Conservation (phyloP, 2,113 vertebrate genomes). For the Pao palembangensis region DNA sequence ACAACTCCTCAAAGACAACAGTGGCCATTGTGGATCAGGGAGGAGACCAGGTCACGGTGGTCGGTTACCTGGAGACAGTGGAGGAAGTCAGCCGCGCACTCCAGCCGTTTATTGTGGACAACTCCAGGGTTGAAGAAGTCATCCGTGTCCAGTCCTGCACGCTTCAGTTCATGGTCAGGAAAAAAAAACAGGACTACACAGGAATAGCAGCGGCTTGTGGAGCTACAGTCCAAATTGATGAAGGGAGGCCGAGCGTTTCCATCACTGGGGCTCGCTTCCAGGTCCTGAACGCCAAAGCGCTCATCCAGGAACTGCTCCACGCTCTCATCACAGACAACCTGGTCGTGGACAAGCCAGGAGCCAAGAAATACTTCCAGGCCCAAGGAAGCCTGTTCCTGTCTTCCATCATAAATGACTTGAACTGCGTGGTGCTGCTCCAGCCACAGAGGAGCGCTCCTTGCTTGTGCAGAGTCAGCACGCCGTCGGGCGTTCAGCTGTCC, state of each 20-base stretch:
- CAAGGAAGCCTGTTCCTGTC: slow-evolving; percentile 40
- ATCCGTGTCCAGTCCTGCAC: slow-evolving; percentile 53
- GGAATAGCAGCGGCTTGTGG: slow-evolving; percentile 40
- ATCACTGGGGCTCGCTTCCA: slow-evolving; percentile 71
- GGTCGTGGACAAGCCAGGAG: slow-evolving; percentile 77
- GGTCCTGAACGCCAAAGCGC: slow-evolving; percentile 53
- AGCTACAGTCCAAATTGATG: slow-evolving; percentile 60
- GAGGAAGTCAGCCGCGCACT: slow-evolving; percentile 58
- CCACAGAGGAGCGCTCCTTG: slow-evolving; percentile 4
- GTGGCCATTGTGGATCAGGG: slow-evolving; percentile 38
- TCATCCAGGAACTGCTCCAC: slow-evolving; percentile 39
- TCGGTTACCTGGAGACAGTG: slow-evolving; percentile 73
- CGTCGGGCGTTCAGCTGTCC: slow-evolving; percentile 63
- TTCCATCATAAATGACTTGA: slow-evolving; percentile 47
- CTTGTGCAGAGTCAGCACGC: slow-evolving; percentile 49
- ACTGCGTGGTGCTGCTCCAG: slow-evolving; percentile 74
- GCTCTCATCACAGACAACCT: slow-evolving; percentile 59
- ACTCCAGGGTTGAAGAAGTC: slow-evolving; percentile 56
- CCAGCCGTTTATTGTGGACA: slow-evolving; percentile 66
- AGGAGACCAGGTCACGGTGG: slow-evolving; percentile 60
- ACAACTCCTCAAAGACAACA: slow-evolving; percentile 38
- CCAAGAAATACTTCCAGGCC: slow-evolving; percentile 74
- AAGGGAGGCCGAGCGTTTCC: slow-evolving; percentile 53
- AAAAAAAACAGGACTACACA: slow-evolving; percentile 50
- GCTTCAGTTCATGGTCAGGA: slow-evolving; percentile 68